Evolutionary conservation across 1,140 invertebrate genomes (phyloP).

Genomic region (Halesus radiatus): DNA sequence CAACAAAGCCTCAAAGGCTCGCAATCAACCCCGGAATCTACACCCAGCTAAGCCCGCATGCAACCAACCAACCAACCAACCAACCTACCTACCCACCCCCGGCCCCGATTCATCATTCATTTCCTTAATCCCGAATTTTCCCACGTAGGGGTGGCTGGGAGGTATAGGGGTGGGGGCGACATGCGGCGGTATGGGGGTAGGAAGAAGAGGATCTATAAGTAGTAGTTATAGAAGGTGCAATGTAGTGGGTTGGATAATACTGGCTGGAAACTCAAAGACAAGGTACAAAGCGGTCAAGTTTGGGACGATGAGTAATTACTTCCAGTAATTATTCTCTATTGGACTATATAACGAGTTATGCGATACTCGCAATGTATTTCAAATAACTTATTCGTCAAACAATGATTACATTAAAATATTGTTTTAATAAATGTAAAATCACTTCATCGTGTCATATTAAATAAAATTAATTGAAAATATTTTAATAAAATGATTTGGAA

Average conservation of each 20-base stretch:
- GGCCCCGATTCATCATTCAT: conserved; percentile 48
- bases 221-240: no score
- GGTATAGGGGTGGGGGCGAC: neutral
- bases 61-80: neutral
- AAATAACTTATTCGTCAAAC: no score
- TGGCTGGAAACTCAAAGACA: neutral
- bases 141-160: conserved; percentile 40
- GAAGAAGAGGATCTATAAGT: no score
- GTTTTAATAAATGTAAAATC: no score
- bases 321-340: neutral
- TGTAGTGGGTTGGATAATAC: neutral
- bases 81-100: neutral
- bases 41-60: conserved; percentile 27
- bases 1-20: conserved; percentile 27
- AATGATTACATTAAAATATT: no score
- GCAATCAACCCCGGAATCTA: conserved; percentile 16
- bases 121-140: conserved; percentile 56
- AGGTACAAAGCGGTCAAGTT: neutral
- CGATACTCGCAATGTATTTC: no score
- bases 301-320: neutral
- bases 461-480: no score
- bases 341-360: no score
- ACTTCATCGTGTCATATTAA: no score
- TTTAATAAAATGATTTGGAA: no score
- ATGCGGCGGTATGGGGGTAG: neutral